Percentiles rank a stretch among this genome's conserved stretches.
Conservation (phyloP, 2,113 vertebrate species). For the Rhea pennata region DNA sequence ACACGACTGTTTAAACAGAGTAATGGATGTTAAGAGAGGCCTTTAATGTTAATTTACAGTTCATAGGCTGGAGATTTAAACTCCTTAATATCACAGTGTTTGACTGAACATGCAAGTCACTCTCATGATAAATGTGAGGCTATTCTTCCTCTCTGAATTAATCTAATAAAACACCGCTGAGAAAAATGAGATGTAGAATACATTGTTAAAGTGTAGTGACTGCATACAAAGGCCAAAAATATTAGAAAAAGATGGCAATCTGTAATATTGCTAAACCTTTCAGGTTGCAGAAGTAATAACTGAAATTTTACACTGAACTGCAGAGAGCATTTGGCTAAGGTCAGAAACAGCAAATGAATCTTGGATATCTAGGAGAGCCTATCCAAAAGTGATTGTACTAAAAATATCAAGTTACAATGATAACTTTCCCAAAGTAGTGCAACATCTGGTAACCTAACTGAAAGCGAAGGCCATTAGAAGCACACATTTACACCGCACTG, state of each 20-base stretch:
- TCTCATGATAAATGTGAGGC: slow-evolving; percentile 15
- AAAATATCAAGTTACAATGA: not conserved
- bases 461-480: not conserved
- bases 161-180: slow-evolving; percentile 64
- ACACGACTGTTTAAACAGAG: slow-evolving; percentile 18
- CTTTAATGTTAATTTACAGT: slow-evolving; percentile 29
- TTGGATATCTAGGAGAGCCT: not conserved
- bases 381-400: not conserved
- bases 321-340: not conserved
- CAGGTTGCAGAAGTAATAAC: not conserved
- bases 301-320: not conserved
- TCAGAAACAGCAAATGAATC: not conserved
- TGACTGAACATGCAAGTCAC: slow-evolving; percentile 23
- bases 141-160: slow-evolving; percentile 46
- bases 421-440: not conserved
- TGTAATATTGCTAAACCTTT: not conserved
- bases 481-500: not conserved
- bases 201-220: not conserved
- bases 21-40: slow-evolving; percentile 15
- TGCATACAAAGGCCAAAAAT: not conserved
- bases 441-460: not conserved
- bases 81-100: slow-evolving; percentile 1
- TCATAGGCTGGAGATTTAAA: slow-evolving; percentile 9
- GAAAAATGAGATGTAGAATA: slow-evolving; percentile 5
- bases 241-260: not conserved